A percentile compares a stretch with the other conserved stretches of the same genome.
Evolutionary conservation across 2,113 vertebrate genomes (phyloP).

Genomic region (Pluvianellus socialis): DNA sequence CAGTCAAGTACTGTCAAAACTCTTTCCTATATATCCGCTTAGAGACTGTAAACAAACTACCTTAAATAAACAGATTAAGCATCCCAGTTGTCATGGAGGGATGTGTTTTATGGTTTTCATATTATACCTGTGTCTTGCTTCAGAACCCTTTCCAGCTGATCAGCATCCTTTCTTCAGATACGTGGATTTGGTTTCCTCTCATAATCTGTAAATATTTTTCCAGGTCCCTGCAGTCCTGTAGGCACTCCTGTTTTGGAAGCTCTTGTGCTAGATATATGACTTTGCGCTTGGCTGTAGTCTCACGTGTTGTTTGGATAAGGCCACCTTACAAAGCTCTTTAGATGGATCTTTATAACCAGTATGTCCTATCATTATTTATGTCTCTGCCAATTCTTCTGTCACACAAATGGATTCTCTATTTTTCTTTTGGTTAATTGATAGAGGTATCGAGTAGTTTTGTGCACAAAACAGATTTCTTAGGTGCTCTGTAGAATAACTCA

Average conservation of each 20-base stretch:
- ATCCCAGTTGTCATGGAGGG: background rate
- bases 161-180: background rate
- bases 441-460: background rate
- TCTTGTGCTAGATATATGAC: background rate
- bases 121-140: background rate
- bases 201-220: background rate
- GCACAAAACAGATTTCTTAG: background rate
- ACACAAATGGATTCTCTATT: background rate
- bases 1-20: background rate
- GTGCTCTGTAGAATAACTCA: background rate
- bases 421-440: conserved; percentile 3
- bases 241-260: background rate
- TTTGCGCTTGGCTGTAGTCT: background rate
- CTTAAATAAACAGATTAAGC: background rate
- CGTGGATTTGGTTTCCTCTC: background rate
- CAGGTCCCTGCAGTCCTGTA: background rate
- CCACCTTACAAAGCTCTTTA: background rate
- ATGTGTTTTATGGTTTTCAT: background rate
- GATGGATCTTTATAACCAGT: background rate
- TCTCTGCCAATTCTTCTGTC: background rate
- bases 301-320: background rate
- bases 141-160: background rate
- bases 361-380: background rate
- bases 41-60: background rate
- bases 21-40: background rate